Conservation (phyloP, 1,140 invertebrate genomes). For the Drosophila rhopaloa region DNA sequence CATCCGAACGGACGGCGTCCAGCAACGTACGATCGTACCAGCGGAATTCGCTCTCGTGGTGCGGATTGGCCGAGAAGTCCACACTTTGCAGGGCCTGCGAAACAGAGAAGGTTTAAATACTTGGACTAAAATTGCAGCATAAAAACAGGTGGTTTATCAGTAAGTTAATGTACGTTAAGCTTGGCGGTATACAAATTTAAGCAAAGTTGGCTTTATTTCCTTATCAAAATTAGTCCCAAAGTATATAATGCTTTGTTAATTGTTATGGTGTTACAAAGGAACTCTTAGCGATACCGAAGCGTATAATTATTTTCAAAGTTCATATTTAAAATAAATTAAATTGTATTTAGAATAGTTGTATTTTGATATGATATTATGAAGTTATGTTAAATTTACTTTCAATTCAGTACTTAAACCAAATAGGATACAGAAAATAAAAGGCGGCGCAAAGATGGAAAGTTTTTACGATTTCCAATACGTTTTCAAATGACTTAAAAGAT, state of each 20-base stretch:
- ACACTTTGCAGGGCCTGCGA: slow-evolving; percentile 89
- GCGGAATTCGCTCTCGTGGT: slow-evolving; percentile 95
- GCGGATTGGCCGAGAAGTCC: slow-evolving; percentile 97
- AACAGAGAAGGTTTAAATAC: neutral
- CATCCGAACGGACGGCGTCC: slow-evolving; percentile 91
- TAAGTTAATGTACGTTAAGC: slow-evolving; percentile 25
- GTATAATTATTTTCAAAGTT: too few species aligned
- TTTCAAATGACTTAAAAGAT: too few species aligned
- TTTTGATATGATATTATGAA: too few species aligned
- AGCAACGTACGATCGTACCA: slow-evolving; percentile 96
- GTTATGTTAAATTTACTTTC: too few species aligned
- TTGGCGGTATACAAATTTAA: slow-evolving; percentile 28
- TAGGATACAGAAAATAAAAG: too few species aligned
- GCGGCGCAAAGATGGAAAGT: too few species aligned
- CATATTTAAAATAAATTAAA: too few species aligned
- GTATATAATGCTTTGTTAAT: neutral
- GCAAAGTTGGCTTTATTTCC: slow-evolving; percentile 6
- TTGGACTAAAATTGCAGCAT: neutral
- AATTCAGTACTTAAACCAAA: too few species aligned
- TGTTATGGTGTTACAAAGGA: neutral
- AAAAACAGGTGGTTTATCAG: neutral
- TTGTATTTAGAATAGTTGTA: too few species aligned
- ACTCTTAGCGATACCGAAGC: neutral
- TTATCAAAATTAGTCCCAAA: slow-evolving; percentile 2
- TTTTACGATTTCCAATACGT: too few species aligned